phyloP scores from a whole-genome alignment of 2,113 vertebrate genomes.

The Nothocercus nigrocapillus region DNA sequence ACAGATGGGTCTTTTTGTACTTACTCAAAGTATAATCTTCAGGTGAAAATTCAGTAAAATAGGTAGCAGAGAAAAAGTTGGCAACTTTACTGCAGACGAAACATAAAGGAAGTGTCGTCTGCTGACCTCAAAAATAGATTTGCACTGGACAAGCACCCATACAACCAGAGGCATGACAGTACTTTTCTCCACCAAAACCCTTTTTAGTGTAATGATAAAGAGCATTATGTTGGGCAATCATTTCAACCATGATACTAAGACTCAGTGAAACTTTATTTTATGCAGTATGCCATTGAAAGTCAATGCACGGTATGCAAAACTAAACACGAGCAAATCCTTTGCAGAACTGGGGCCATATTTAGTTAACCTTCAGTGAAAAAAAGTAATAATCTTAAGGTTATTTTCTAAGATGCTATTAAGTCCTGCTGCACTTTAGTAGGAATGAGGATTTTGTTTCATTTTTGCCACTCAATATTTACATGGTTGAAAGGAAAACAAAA shows the following conservation, averaged over 20 bases:
- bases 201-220: not conserved
- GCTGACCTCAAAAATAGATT: not conserved
- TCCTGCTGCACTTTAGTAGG: constrained; percentile 47
- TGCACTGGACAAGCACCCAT: not conserved
- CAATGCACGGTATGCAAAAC: constrained; percentile 15
- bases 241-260: not conserved
- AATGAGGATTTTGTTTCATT: constrained; percentile 54
- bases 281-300: constrained; percentile 1
- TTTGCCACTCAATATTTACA: constrained; percentile 57
- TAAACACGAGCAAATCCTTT: constrained; percentile 58
- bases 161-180: not conserved
- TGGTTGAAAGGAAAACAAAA: constrained; percentile 63
- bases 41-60: not conserved
- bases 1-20: not conserved
- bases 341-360: constrained; percentile 59
- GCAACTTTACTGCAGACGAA: not conserved
- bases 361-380: constrained; percentile 40
- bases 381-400: not conserved
- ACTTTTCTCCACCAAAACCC: not conserved
- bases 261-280: not conserved
- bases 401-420: constrained; percentile 52
- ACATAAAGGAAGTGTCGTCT: not conserved
- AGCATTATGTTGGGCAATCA: not conserved
- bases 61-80: not conserved
- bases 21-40: not conserved